Evolutionary conservation across 2,888 invertebrate genomes (phyloP).

Genomic region (Melanostoma scalare): DNA sequence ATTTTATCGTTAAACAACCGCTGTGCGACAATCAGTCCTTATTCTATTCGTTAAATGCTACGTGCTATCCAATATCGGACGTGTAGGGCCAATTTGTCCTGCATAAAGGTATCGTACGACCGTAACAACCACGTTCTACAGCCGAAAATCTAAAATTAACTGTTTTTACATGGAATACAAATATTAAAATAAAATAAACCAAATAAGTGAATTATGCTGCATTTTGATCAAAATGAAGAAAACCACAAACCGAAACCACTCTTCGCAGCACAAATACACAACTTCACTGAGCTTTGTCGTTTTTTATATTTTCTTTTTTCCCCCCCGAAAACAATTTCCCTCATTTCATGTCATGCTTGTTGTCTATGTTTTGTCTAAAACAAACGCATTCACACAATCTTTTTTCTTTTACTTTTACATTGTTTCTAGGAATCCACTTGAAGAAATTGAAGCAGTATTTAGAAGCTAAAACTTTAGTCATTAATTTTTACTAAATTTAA

Average conservation of each 20-base stretch:
- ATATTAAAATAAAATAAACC: too few species aligned
- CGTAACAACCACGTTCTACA: too few species aligned
- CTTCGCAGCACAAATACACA: neutral
- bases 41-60: too few species aligned
- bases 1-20: too few species aligned
- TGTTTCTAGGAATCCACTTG: slow-evolving; percentile 81
- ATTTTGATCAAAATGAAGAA: too few species aligned
- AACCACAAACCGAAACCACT: neutral
- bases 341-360: slow-evolving; percentile 17
- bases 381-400: slow-evolving; percentile 61
- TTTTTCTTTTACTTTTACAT: slow-evolving; percentile 74
- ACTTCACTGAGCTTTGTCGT: neutral
- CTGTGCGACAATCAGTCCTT: too few species aligned
- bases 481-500: slow-evolving; percentile 40
- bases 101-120: too few species aligned
- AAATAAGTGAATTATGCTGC: too few species aligned
- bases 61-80: too few species aligned
- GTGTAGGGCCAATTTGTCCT: too few species aligned
- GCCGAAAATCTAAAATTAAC: too few species aligned
- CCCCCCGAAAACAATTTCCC: slow-evolving; percentile 4
- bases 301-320: neutral
- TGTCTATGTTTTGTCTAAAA: slow-evolving; percentile 26
- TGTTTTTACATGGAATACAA: too few species aligned
- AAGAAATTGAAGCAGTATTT: slow-evolving; percentile 82
- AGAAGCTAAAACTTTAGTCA: slow-evolving; percentile 78